Percentiles rank a stretch among this genome's conserved stretches.
These are phyloP conservation scores for Petrosia ficiformis DNA, from an alignment of 37 sponge, comb jelly and placozoan genomes.

Conservation along the genomic window DNA sequence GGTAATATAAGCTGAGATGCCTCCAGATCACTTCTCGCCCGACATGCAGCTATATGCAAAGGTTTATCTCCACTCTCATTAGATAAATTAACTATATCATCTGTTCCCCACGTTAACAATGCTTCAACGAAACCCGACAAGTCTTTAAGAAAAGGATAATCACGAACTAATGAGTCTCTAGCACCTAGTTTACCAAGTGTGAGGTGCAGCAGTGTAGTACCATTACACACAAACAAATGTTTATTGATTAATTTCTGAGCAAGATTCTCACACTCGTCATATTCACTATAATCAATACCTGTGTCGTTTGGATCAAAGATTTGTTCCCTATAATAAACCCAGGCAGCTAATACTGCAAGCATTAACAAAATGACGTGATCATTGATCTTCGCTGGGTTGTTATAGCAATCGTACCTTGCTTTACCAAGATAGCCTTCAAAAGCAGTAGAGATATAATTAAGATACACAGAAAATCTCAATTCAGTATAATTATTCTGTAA, in stretches of 20 bases:
- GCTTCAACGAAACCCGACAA: not conserved
- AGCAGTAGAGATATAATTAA: not conserved
- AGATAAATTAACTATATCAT: not conserved
- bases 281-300: not conserved
- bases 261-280: not conserved
- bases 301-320: not conserved
- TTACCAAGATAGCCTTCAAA: not conserved
- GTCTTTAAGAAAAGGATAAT: not conserved
- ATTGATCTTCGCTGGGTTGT: slow-evolving; percentile 6
- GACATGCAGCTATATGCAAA: not conserved
- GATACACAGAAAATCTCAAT: not conserved
- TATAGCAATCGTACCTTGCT: not conserved
- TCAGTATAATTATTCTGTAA: not conserved
- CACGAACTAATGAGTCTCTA: not conserved
- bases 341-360: not conserved
- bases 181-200: not conserved
- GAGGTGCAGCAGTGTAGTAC: not conserved
- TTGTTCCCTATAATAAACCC: slow-evolving; percentile 6
- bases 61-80: not conserved
- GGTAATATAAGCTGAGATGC: not conserved
- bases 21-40: not conserved
- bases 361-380: not conserved
- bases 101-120: not conserved
- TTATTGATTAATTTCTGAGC: not conserved
- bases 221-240: slow-evolving; percentile 10